Conservation (phyloP, 2,797 vertebrate species). For the Cyprinodon diabolis region DNA sequence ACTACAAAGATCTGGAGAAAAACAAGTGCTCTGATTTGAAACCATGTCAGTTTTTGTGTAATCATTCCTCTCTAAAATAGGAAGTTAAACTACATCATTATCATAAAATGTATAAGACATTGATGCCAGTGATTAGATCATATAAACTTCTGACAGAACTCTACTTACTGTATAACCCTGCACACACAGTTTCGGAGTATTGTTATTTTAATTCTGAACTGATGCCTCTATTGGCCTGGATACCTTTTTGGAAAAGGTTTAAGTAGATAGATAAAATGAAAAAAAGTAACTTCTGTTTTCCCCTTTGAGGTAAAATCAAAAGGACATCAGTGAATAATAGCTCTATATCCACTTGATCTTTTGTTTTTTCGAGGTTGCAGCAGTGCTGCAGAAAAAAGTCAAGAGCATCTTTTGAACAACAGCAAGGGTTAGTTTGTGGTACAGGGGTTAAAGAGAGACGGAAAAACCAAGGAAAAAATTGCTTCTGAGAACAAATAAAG, state of each 20-base stretch:
- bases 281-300: conserved; percentile 7
- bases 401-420: conserved; percentile 40
- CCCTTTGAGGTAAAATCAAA: conserved; percentile 36
- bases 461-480: conserved; percentile 24
- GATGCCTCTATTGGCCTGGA: not conserved
- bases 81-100: not conserved
- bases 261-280: not conserved
- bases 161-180: not conserved
- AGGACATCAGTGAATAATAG: conserved; percentile 52
- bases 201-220: not conserved
- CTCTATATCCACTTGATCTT: conserved; percentile 38
- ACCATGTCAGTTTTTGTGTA: not conserved
- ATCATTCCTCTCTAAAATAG: not conserved
- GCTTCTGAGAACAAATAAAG: conserved; percentile 30
- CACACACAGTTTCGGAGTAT: not conserved
- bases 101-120: not conserved
- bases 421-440: conserved; percentile 37
- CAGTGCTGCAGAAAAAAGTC: conserved; percentile 59
- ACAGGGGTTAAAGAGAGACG: conserved; percentile 43
- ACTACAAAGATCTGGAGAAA: not conserved
- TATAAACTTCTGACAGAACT: not conserved
- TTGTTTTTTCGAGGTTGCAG: conserved; percentile 30
- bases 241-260: not conserved
- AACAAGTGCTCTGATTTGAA: not conserved
- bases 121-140: not conserved